Base-by-base conservation (phyloP, 2,797 vertebrate genomes). In the Pangasius sanitwongsei region DNA sequence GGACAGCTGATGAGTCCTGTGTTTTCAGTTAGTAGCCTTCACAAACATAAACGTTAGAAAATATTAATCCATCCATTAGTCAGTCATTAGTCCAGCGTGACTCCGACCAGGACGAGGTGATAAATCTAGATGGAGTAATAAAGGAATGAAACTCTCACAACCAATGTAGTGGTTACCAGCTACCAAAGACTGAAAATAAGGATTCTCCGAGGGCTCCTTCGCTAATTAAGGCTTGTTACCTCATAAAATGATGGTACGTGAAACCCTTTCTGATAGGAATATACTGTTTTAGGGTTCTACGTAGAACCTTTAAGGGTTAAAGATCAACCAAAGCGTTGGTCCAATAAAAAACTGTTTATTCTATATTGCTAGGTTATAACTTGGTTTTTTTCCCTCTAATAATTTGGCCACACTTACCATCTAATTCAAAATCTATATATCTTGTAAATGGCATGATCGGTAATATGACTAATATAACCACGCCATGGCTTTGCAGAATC, bases 21-120 rank as follows among this genome's bases (percentile, higher is more conserved):
- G 48, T 55, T 48, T 70, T 25, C 61, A 15, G 83, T 85, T 85
- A 85, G 83, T 85, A 85, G 65, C 65, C 83, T 55, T 53, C 48
- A 69, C 65, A 70, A 25, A 85, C 63, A 69, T 2, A 65, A 65
- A 83, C 12, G 83, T 31, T 67, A 50, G 83, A 85, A 69, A 69
- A 69, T 31, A 85, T 69, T 69, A 48, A 85, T 55, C 28, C 41
- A 70, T 70, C 15, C 50, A 69, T 85, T 85, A 70, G 83, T 70
- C 83, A 70, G 83, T 69, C 8, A 34, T 70, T 70, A 85, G 83
- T 85, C 20, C 65, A 55, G 0, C 31, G 13, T 0, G 1, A 85
- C 65, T n/a, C 6, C 2, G 12, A 85, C 59, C 82, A 65, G 41
- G 59, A 83, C 37, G 16, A 44, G 9, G 9, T 59, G 31, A 59